phyloP scores from a whole-genome alignment of 2,888 invertebrate genomes.

The Agrotis clavis region DNA sequence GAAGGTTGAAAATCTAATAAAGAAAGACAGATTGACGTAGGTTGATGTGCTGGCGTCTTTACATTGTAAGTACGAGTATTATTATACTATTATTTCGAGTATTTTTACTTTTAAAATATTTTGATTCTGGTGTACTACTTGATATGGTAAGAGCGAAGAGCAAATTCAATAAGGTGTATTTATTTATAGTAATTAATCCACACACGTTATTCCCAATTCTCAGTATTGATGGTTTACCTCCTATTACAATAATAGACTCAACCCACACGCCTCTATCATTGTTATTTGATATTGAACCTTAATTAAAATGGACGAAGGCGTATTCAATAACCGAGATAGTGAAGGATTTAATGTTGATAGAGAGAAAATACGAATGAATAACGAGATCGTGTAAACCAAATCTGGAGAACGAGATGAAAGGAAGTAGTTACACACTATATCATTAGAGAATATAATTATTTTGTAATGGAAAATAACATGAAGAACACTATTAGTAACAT shows the following conservation, averaged over 20 bases:
- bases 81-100: too few relatives aligned
- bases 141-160: not conserved
- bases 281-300: slow-evolving; percentile 14
- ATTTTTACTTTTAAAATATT: too few relatives aligned
- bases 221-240: slow-evolving; percentile 10
- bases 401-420: not conserved
- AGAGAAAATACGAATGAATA: not conserved
- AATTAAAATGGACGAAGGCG: not conserved
- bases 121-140: too few relatives aligned
- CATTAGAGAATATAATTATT: not conserved
- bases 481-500: not conserved
- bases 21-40: too few relatives aligned
- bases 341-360: not conserved
- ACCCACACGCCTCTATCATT: not conserved
- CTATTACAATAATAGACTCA: not conserved
- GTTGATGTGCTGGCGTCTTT: too few relatives aligned
- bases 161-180: not conserved
- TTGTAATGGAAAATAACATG: not conserved
- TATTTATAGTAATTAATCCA: slow-evolving; percentile 29
- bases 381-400: not conserved
- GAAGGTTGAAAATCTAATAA: too few relatives aligned
- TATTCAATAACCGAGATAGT: not conserved
- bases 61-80: too few relatives aligned
- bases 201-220: not conserved
- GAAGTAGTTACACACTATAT: not conserved